phyloP scores from a whole-genome alignment of 2,888 invertebrate species.

The Nasonia oneida region DNA sequence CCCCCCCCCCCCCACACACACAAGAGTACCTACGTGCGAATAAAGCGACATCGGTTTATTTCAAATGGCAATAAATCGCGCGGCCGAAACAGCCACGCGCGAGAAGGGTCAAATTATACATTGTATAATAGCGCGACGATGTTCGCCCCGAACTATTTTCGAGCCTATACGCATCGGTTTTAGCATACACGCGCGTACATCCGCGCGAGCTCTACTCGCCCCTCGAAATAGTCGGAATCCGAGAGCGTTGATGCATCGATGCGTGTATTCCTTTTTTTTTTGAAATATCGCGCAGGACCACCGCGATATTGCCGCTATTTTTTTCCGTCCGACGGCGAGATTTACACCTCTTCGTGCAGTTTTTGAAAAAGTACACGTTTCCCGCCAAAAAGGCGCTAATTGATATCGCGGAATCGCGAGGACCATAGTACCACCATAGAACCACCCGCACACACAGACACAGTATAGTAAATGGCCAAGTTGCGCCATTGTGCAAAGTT shows the following conservation, averaged over 20 bases:
- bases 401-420: background rate
- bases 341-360: too few species aligned
- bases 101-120: background rate
- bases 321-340: too few species aligned
- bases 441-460: too few species aligned
- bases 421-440: background rate
- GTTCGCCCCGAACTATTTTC: background rate
- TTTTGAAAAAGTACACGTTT: background rate
- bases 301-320: background rate
- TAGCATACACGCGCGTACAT: background rate
- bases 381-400: background rate
- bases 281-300: background rate
- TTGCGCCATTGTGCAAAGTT: constrained; percentile 76
- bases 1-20: too few species aligned
- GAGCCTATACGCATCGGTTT: background rate
- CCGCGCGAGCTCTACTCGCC: background rate
- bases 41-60: background rate
- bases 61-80: background rate
- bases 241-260: constrained; percentile 39
- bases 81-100: background rate
- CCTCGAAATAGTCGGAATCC: constrained; percentile 41
- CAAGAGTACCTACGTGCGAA: background rate
- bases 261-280: constrained; percentile 27
- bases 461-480: constrained; percentile 74
- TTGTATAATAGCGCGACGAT: constrained; percentile 7